Percentiles rank a stretch among this genome's conserved stretches.
phyloP scores from a whole-genome alignment of 2,113 vertebrate species.

The Lycocorax pyrrhopterus region DNA sequence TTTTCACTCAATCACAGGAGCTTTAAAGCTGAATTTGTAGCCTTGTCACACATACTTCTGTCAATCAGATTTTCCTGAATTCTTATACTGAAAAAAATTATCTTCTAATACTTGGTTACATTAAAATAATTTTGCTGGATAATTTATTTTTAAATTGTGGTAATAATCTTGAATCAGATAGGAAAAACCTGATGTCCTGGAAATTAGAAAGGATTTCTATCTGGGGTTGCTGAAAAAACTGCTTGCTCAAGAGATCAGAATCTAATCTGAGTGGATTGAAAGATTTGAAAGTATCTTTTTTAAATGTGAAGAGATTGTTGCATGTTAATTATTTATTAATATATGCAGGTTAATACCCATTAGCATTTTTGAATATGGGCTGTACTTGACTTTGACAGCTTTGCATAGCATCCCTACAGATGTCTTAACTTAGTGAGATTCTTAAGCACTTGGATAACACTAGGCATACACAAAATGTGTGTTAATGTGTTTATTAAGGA shows the following conservation, averaged over 20 bases:
- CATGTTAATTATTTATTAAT: slow-evolving; percentile 16
- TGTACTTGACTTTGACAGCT: neutral
- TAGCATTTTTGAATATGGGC: neutral
- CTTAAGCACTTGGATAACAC: neutral
- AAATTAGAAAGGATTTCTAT: neutral
- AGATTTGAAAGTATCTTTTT: neutral
- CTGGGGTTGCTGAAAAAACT: neutral
- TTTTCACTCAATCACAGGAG: neutral
- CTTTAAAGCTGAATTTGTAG: neutral
- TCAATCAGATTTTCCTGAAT: neutral
- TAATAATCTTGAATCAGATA: neutral
- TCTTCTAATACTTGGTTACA: neutral
- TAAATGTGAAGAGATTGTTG: neutral
- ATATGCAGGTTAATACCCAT: neutral
- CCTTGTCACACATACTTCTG: neutral
- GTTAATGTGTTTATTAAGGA: neutral
- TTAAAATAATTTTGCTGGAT: neutral
- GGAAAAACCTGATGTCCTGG: neutral
- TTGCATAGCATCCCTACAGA: neutral
- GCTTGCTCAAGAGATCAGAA: slow-evolving; percentile 15
- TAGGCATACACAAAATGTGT: neutral
- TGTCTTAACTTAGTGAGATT: neutral
- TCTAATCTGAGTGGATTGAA: slow-evolving; percentile 4
- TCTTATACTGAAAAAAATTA: neutral
- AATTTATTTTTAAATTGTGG: slow-evolving; percentile 29